A percentile compares a stretch with the other conserved stretches of the same genome.
Evolutionary conservation across 2,888 invertebrate species (phyloP).

Genomic region (Drosophila paracracens): DNA sequence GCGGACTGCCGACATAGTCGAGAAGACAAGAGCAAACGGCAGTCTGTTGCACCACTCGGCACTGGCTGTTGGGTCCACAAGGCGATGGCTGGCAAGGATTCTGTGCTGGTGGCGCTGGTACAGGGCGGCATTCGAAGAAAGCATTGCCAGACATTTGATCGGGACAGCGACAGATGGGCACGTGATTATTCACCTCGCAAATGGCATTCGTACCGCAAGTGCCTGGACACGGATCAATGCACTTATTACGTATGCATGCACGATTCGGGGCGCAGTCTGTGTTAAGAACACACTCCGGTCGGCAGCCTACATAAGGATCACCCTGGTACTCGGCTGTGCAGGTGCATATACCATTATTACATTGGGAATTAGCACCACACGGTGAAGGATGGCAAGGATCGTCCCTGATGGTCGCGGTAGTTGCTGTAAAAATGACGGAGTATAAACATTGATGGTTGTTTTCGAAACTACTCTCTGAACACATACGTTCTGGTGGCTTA

Average conservation of each 20-base stretch:
- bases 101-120: conserved; percentile 85
- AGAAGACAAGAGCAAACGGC: conserved; percentile 89
- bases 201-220: conserved; percentile 91
- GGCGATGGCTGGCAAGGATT: conserved; percentile 90
- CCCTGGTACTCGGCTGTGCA: conserved; percentile 91
- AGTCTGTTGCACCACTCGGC: conserved; percentile 88
- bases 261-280: conserved; percentile 89
- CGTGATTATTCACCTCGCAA: conserved; percentile 91
- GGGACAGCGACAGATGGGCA: conserved; percentile 92
- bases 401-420: conserved; percentile 67
- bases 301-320: conserved; percentile 90
- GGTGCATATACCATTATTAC: conserved; percentile 89
- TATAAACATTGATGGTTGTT: conserved; percentile 5
- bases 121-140: conserved; percentile 87
- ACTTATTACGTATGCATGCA: conserved; percentile 91
- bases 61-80: conserved; percentile 90
- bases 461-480: not conserved
- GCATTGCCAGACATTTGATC: conserved; percentile 92
- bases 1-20: conserved; percentile 89
- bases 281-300: conserved; percentile 92
- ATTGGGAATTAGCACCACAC: conserved; percentile 91
- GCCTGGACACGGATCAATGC: conserved; percentile 90
- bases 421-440: conserved; percentile 61
- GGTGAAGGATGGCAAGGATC: conserved; percentile 91
- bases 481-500: conserved; percentile 82